phyloP scores from a whole-genome alignment of 2,797 vertebrate species.

The Aotus griseimembra region DNA sequence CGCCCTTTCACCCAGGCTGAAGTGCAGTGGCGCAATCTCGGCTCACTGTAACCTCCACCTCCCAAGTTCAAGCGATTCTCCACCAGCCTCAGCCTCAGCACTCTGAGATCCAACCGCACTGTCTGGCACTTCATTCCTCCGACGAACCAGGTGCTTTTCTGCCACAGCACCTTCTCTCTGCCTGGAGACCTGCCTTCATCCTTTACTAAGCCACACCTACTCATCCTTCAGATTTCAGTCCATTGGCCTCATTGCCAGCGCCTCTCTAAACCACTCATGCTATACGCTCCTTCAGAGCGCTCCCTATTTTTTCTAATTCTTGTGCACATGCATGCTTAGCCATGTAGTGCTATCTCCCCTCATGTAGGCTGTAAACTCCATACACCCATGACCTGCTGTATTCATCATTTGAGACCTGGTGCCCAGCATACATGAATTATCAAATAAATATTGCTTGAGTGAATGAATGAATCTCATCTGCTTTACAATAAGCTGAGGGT shows the following conservation, averaged over 20 bases:
- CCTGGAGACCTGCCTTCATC: neutral
- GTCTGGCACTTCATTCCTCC: neutral
- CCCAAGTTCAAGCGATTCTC: neutral
- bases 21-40: accelerated
- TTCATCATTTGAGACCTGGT: neutral
- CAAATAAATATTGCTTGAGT: neutral
- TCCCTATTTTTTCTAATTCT: neutral
- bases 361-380: neutral
- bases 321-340: too few relatives aligned
- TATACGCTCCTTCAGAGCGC: neutral
- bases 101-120: neutral
- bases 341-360: neutral
- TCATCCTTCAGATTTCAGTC: neutral
- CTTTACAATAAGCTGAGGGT: neutral
- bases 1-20: neutral
- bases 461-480: neutral
- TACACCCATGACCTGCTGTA: accelerated
- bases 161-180: neutral
- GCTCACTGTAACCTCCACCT: neutral
- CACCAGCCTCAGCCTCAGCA: neutral
- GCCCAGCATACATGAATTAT: neutral
- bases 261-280: neutral
- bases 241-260: too few relatives aligned
- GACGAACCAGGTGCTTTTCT: neutral
- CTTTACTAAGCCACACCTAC: neutral